Evolutionary conservation across 2,113 vertebrate species (phyloP), one percentile per base, ranked within the genome.

Genomic region (Rhagologus leucostigma): DNA sequence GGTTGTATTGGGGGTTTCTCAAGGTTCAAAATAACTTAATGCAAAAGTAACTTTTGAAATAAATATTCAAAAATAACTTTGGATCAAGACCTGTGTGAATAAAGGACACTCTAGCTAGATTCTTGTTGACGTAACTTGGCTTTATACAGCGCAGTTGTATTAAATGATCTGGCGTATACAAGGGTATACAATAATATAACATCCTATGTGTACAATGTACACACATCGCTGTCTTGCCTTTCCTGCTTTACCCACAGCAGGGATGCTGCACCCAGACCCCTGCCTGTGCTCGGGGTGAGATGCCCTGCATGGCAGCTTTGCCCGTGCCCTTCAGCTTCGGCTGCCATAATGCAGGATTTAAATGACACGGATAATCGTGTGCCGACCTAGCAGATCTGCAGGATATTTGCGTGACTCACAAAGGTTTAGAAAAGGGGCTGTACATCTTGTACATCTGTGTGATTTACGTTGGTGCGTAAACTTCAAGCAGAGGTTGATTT

Each of bases 191-290:
- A 50, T 17, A 52, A 7, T 12, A 1, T 5, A 57, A 30, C 16
- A 7, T 12, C 17, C n/a, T 26, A 26, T 23, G 17, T 26, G 57
- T 12, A 37, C 44, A 12, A 11, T 3, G 16, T 4, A 15, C 26
- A 23, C 11, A 17, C 0, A 0, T 59, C 9, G 10, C 39, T 71
- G 24, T 10, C 44, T 60, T 1, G 4, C 23, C 26, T 68, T 52
- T 64, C 7, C 11, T 14, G 32, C 59, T 37, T 55, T 3, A 1
- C 19, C 24, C 47, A 76, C 29, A 13, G 57, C 71, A 83, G n/a
- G 0, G 0, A 27, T 60, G 39, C 69, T 87, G 47, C 2, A 1
- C 32, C 62, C 88, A 71, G 65, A 44, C 3, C 20, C 23, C 76
- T 85, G 62, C 13, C 73, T n/a, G 30, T 46, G 63, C 55, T 59